Base-by-base conservation (phyloP, 2,888 invertebrate genomes). In the Pantelozetes paolii region DNA sequence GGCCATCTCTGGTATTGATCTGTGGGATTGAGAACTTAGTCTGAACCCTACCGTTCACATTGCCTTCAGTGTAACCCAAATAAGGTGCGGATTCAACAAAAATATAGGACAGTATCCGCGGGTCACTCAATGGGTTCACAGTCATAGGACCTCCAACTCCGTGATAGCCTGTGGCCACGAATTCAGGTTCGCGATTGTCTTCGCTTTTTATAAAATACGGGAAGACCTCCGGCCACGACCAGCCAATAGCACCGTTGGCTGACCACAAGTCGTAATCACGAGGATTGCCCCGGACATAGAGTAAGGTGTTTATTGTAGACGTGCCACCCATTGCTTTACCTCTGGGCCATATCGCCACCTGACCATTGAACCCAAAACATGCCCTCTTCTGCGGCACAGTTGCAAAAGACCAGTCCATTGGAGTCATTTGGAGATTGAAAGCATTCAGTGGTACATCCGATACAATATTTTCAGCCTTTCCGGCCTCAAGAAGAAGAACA, bases 201-300 rank as follows among this genome's bases (percentile, higher is more conserved):
- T 84, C 80, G 2, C 83, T 77, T 77, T 82, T 83, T 28, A 81
- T 78, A 81, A 95, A 96, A 80, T 96, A 96, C 70, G 89, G 88
- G 8, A 95, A 84, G 0, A 90, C 90, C 76, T 91, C 88, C 1
- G 88, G 85, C 82, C 91, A 95, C 0, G 89, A 88, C 95, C 95
- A 96, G 5, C 93, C 93, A 0, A 89, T 85, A 80, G 94, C 94
- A 0, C 94, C 94, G 77, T 89, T 82, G 0, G 86, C 84, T 79
- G 91, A 91, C 95, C 95, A 96, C 62, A 88, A 86, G 81, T 95
- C 91, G 82, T 91, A 96, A 81, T 96, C 95, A 76, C 87, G 87
- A 32, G 54, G 28, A 82, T 93, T 94, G 0, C 94, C 95, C 77
- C 95, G 85, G 15, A 92, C 89, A 83, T 94, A 94, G 0, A 93